Evolutionary conservation across 2,797 vertebrate species (phyloP), one percentile per base, ranked within the genome.

Genomic region (Ammospiza maritima): DNA sequence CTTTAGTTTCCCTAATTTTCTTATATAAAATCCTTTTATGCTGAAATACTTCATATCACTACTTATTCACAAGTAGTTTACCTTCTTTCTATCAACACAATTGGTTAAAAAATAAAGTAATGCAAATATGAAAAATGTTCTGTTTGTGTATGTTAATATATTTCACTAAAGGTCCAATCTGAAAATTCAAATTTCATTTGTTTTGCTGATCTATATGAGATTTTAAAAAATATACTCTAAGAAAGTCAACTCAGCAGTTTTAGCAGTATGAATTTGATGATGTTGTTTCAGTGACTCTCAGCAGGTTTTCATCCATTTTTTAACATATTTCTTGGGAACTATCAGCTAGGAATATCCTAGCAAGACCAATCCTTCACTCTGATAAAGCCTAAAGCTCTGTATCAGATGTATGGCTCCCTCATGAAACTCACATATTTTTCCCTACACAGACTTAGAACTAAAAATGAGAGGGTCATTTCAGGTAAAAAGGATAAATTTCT

Each of bases 391-490:
- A 82, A 62, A 83, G 38, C 50, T 80, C 69, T 73, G 42, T 61
- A 77, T 74, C 45, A 65, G 36, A 56, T 32, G 7, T 58, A 38
- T 20, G n/a, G 21, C 36, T 88, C 34, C 32, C 54, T 48, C 27
- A 54, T 23, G 51, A 77, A 94, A 70, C 44, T 58, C 56, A 50
- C 26, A 16, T 65, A 36, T 79, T 86, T 38, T 26, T n/a, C 21
- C 17, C 26, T 53, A 40, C 13, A 7, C 16, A 61, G n/a, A 48
- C 44, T n/a, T 42, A 67, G 70, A 91, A 89, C 53, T 93, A 42
- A 92, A 94, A 88, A 51, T 36, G 11, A 75, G 50, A 89, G 20
- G 73, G 77, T 91, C 48, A 56, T 89, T 91, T 91, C 75, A 92
- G 93, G 87, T 78, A 88, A 72, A 72, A 72, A 81, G 15, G n/a